Conservation (phyloP, 2,797 vertebrate species). For the Odontamblyopus lacepedii region DNA sequence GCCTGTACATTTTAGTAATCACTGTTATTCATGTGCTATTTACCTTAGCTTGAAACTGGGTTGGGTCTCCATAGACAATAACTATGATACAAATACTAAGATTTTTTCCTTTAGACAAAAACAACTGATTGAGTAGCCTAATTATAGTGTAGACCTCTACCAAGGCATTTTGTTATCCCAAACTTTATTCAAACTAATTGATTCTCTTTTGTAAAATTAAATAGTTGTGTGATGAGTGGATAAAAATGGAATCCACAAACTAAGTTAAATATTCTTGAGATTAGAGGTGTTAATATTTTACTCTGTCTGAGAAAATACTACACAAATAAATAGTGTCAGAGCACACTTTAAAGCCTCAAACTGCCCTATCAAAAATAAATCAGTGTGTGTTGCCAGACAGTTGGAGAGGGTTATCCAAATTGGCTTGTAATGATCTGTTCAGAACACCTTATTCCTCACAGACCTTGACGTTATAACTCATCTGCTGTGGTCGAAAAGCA, state of each 20-base stretch:
- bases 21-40: background rate
- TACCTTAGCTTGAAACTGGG: background rate
- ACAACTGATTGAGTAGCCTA: too few relatives aligned
- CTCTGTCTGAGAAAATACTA: background rate
- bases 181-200: background rate
- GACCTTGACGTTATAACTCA: background rate
- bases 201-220: background rate
- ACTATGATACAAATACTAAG: background rate
- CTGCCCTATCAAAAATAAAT: constrained; percentile 1
- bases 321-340: background rate
- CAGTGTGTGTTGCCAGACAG: background rate
- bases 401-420: background rate
- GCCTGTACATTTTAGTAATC: background rate
- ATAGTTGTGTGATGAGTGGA: background rate
- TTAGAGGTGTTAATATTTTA: background rate
- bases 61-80: background rate
- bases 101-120: background rate
- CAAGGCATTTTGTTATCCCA: background rate
- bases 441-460: constrained; percentile 3
- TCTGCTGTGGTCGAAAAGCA: constrained; percentile 10
- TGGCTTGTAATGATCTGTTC: constrained; percentile 1
- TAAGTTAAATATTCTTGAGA: background rate
- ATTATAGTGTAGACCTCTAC: too few relatives aligned
- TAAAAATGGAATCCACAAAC: background rate
- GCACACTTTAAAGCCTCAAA: background rate